Evolutionary conservation across 2,888 invertebrate genomes (phyloP), one percentile per base, ranked within the genome.

Genomic region (Junonia oenone): DNA sequence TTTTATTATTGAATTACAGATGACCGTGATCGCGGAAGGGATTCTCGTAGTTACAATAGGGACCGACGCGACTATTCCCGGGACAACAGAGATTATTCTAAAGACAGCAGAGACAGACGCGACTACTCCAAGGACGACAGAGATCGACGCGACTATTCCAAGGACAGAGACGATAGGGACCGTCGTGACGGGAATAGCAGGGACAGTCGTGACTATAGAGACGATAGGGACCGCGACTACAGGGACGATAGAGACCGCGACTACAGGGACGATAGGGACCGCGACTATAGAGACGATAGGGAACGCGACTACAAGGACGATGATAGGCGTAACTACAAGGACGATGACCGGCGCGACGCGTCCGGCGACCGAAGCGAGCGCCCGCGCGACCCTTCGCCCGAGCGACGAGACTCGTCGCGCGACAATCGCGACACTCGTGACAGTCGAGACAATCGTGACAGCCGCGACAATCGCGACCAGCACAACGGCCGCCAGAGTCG

Each of bases 31-130:
- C 83, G 84, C 50, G 78, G 79, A 8, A 71, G 83, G 63, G 87
- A 88, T 63, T 76, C 83, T 2, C 87, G 87, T 58, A 81, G 79
- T 66, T 88, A 75, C 74, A 86, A 85, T 67, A 73, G 75, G 59
- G 85, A 74, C 14, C 58, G 68, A 11, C 70, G 71, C 40, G 73
- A 73, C 51, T 66, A 69, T 47, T 69, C 68, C 4, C 62, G 62
- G 38, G 70, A 72, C 49, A 69, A 71, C 50, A 68, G 62, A 26
- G 69, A 72, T 50, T 68, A 70, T 17, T 67, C 69, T 5, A 68
- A 64, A 45, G 73, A 71, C 46, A 5, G 22, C 22, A 22, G 22
- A 22, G 71, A 71, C 2, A 54, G 66, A 1, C 71, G 71, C 52
- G 69, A 70, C 55, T 57, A 67, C 37, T 66, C 68, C 6, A 61